Conservation (phyloP, 2,113 vertebrate genomes). For the Heterotilapia buettikoferi region DNA sequence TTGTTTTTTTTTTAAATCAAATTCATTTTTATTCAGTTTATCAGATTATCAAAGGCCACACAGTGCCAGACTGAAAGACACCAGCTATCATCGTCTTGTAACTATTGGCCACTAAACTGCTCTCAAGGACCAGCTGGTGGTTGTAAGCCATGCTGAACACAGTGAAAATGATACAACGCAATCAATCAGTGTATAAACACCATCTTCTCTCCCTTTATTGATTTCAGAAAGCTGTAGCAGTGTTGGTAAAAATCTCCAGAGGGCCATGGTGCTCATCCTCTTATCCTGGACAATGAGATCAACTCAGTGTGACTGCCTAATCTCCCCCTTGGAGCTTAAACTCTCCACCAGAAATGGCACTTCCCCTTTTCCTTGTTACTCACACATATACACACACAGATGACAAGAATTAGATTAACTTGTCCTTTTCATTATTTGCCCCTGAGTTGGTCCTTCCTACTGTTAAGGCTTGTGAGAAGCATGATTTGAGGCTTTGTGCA, state of each 20-base stretch:
- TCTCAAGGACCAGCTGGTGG: not conserved
- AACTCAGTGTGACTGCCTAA: constrained; percentile 59
- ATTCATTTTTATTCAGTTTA: not conserved
- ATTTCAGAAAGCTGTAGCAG: constrained; percentile 44
- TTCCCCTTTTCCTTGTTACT: constrained; percentile 22
- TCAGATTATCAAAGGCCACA: not conserved
- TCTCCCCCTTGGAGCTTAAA: constrained; percentile 44
- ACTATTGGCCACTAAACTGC: not conserved
- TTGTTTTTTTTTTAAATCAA: fast-evolving
- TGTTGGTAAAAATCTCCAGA: constrained; percentile 52
- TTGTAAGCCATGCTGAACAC: constrained; percentile 1
- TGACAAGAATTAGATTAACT: constrained; percentile 42
- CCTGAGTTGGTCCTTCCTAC: not conserved
- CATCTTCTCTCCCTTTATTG: constrained; percentile 39
- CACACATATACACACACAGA: constrained; percentile 13
- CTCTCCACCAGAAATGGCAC: constrained; percentile 42
- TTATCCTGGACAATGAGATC: constrained; percentile 67
- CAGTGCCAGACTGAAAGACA: not conserved
- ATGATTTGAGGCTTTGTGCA: not conserved
- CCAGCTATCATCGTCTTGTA: not conserved
- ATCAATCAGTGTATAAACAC: constrained; percentile 32
- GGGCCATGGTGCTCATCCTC: constrained; percentile 46
- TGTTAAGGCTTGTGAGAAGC: constrained; percentile 1
- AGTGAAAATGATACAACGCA: constrained; percentile 10
- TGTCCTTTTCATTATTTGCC: constrained; percentile 15